Evolutionary conservation across 2,888 invertebrate genomes (phyloP).

Genomic region (Ceramica pisi): DNA sequence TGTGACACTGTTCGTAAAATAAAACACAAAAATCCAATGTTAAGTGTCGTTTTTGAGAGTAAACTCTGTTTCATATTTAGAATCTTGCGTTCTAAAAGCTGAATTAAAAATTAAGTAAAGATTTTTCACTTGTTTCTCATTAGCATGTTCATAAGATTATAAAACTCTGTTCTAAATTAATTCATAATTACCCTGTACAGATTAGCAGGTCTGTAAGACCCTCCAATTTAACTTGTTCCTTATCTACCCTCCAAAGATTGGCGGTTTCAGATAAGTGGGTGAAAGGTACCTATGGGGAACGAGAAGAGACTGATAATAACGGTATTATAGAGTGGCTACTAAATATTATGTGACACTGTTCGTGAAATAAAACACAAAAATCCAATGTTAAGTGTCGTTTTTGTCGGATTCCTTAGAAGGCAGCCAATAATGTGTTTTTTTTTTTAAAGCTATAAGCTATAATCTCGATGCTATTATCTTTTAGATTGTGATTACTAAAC

Average conservation of each 20-base stretch:
- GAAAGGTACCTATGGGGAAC: conserved; percentile 26
- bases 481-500: neutral
- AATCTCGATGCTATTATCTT: neutral
- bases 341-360: conserved; percentile 2
- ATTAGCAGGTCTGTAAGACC: conserved; percentile 12
- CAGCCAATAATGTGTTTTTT: neutral
- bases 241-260: conserved; percentile 41
- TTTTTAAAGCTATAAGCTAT: neutral
- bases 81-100: neutral
- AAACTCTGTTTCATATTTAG: neutral
- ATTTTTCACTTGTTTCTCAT: neutral
- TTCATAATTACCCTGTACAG: conserved; percentile 22
- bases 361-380: neutral
- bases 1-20: neutral
- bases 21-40: conserved; percentile 3
- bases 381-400: conserved; percentile 5
- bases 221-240: conserved; percentile 44
- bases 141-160: neutral
- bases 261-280: conserved; percentile 35
- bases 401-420: neutral
- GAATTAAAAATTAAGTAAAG: neutral
- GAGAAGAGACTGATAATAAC: conserved; percentile 18
- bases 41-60: neutral
- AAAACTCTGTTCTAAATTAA: conserved; percentile 16
- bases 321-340: neutral